Evolutionary conservation across 2,797 vertebrate species (phyloP), one percentile per base, ranked within the genome.

Genomic region (Staurois parvus): DNA sequence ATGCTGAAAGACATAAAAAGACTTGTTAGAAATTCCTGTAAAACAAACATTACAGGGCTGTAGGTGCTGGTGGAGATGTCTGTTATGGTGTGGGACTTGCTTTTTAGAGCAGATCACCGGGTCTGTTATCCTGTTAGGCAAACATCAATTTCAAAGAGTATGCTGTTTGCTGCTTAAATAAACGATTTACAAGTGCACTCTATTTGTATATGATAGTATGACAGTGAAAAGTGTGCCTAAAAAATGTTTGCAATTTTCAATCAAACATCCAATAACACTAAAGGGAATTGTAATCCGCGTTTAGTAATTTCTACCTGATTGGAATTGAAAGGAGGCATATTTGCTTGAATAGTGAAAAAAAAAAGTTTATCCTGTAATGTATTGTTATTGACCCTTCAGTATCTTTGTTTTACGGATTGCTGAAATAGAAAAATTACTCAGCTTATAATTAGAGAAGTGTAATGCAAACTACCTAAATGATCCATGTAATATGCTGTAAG

Each of bases 51-150:
- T 37, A 19, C 28, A 62, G 26, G 68, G 29, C 24, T 82, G 67
- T 48, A 86, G 78, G 74, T 72, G 73, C 52, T 86, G 76, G 79
- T 11, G 67, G 79, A 78, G 67, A 82, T 82, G 67, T 83, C 59
- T 69, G 84, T 81, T 86, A 86, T 77, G 84, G 78, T 77, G 32
- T 21, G 26, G 24, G 73, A 72, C 79, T 69, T 79, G 37, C 75
- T 85, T 81, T n/a, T 79, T 26, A 81, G 70, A 21, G 66, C 62
- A 68, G 66, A 42, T 76, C 66, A 85, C 66, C 19, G 37, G 24
- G 45, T 77, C 79, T 86, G 79, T 76, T 86, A 86, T 77, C 34
- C 72, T 24, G 26, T 45, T 76, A 81, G 24, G 42, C 19, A 82
- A 86, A 86, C 72, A 82, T 72, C 67, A 72, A 81, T 81, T 70